These are phyloP conservation scores for Acanthurus lineatus DNA, from an alignment of 2,797 vertebrate genomes.

Conservation along the genomic window DNA sequence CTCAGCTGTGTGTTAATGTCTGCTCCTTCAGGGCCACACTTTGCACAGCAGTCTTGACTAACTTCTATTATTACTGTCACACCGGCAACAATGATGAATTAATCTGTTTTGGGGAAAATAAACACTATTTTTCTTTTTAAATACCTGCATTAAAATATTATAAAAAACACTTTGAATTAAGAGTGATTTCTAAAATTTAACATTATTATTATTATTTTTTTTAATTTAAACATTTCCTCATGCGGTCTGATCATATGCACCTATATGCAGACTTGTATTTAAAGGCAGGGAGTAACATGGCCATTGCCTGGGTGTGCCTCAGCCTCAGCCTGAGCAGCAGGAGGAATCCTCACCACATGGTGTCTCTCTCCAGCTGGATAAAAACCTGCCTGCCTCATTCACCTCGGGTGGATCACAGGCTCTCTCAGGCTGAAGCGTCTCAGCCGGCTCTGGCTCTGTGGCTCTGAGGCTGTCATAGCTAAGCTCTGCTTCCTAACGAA, in stretches of 20 bases:
- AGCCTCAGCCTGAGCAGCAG: slow-evolving; percentile 66
- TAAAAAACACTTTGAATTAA: background rate
- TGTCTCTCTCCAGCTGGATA: slow-evolving; percentile 89
- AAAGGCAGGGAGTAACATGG: slow-evolving; percentile 27
- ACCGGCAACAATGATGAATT: slow-evolving; percentile 42
- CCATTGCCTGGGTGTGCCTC: slow-evolving; percentile 41
- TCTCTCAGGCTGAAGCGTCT: slow-evolving; percentile 56
- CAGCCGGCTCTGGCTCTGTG: slow-evolving; percentile 59
- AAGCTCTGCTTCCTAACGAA: slow-evolving; percentile 69
- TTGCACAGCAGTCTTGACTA: slow-evolving; percentile 57
- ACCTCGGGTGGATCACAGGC: slow-evolving; percentile 67
- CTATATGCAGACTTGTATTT: background rate
- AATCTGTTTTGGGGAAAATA: slow-evolving; percentile 36
- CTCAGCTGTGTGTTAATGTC: slow-evolving; percentile 75
- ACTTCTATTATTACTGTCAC: slow-evolving; percentile 59
- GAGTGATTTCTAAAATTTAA: background rate
- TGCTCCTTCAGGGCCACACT: slow-evolving; percentile 64
- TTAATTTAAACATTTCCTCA: background rate
- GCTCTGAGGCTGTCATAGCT: slow-evolving; percentile 60
- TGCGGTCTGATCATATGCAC: background rate
- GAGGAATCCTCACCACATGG: slow-evolving; percentile 88
- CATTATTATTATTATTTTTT: background rate
- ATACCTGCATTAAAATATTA: background rate
- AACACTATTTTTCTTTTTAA: background rate
- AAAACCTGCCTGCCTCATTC: slow-evolving; percentile 72